Evolutionary conservation across 2,797 vertebrate genomes (phyloP).

Genomic region (Calcarius lapponicus): DNA sequence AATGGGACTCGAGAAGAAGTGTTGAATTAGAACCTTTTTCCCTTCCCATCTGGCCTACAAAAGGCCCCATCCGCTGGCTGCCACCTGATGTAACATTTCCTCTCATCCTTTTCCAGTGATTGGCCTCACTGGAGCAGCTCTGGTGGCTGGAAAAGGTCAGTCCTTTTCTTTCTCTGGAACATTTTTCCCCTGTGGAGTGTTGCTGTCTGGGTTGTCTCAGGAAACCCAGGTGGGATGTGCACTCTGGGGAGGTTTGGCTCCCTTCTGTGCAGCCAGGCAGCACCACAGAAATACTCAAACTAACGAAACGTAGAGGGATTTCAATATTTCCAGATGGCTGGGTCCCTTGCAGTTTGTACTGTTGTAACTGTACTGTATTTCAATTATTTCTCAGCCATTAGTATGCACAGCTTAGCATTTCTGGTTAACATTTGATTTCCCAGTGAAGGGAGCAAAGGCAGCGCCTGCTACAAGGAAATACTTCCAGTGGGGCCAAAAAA

Average conservation of each 20-base stretch:
- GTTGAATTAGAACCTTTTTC: neutral
- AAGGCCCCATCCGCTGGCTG: neutral
- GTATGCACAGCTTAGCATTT: neutral
- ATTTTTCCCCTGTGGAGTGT: neutral
- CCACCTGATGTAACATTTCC: neutral
- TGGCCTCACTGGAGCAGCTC: neutral
- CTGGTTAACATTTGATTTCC: neutral
- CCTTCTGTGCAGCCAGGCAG: neutral
- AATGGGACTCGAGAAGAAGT: neutral
- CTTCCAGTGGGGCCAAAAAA: neutral
- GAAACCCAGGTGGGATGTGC: neutral
- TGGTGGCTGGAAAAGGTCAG: neutral
- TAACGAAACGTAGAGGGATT: neutral
- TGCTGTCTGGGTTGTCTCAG: rapidly evolving
- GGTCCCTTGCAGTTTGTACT: neutral
- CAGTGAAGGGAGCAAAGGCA: neutral
- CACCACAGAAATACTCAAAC: neutral
- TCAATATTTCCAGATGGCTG: neutral
- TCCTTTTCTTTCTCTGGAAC: neutral
- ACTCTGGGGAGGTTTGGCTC: neutral
- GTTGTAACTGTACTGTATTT: neutral
- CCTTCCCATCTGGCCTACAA: neutral
- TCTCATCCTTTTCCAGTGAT: neutral
- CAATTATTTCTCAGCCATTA: neutral
- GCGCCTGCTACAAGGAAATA: neutral